Base-by-base conservation (phyloP, 2,113 vertebrate genomes). In the Aldabrachelys gigantea region DNA sequence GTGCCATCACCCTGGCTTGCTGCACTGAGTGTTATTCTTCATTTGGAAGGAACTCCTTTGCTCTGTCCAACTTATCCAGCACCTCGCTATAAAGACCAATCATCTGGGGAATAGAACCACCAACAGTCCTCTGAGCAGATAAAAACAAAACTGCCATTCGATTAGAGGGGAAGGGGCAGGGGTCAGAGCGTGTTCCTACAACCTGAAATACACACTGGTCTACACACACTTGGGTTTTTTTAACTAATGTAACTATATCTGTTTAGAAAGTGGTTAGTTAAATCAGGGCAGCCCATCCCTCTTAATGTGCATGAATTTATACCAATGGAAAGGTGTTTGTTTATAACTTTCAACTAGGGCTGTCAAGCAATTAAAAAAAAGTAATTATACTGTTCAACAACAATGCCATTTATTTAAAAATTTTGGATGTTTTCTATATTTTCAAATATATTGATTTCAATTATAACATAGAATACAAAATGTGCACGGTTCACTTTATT, bases 21-120 rank as follows among this genome's bases (percentile, higher is more conserved):
- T 87, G 90, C 83, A 76, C 62, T 5, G 62, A 35, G 79, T 80
- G 38, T 44, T 86, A 98, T 79, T 98, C 97, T 92, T 98, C 98
- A 79, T 92, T 97, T 82, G 94, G 92, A 85, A 94, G 54, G 79
- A 95, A 98, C 52, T 78, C 96, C 96, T 98, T 98, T 10, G 97
- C 98, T 98, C 97, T 98, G 96, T 99, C 98, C 95, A 99, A 7
- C 93, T 97, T 97, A 94, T 99, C 98, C 97, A 99, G 94, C 89
- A 99, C 97, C 89, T 99, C 98, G 65, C 97, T 93, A 93, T 99
- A 99, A 49, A 99, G 98, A 82, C 94, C 86, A 44, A 98, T 96
- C 98, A 99, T 99, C 99, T 99, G 97, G 59, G 96, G 93, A 93
- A 97, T 9, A 96, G 1, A 96, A 95, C 2, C 89, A 92, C 21